A percentile compares a stretch with the other conserved stretches of the same genome.
Evolutionary conservation across 1,140 invertebrate genomes (phyloP).

Genomic region (Aplysia californica): DNA sequence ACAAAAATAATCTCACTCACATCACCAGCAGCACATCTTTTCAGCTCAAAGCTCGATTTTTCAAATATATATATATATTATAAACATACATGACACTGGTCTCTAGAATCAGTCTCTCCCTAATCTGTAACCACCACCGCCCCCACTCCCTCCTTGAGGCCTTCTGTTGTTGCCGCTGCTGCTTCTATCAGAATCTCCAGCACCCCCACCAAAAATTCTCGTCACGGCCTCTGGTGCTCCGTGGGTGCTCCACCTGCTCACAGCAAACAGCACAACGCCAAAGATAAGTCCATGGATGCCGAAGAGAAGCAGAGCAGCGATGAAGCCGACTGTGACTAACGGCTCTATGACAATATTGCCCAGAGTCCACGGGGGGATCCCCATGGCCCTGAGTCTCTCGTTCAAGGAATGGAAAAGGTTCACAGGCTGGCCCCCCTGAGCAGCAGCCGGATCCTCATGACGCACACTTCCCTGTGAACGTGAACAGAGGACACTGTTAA

Average conservation of each 20-base stretch:
- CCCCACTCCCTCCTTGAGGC: constrained; percentile 28
- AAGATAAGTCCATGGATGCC: constrained; percentile 52
- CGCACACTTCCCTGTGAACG: no score
- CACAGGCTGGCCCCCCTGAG: constrained; percentile 32
- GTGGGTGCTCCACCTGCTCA: constrained; percentile 40
- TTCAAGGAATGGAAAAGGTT: constrained; percentile 52
- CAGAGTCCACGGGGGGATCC: constrained; percentile 46
- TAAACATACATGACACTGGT: no score
- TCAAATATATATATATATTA: no score
- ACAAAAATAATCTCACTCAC: no score
- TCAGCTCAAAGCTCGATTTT: no score
- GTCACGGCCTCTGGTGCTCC: constrained; percentile 28
- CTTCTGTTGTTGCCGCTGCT: not conserved
- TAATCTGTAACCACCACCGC: constrained; percentile 39
- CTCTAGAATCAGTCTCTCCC: no score
- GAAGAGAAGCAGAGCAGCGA: constrained; percentile 46
- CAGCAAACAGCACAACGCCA: constrained; percentile 47
- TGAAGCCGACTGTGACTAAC: constrained; percentile 46
- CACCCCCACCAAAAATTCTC: constrained; percentile 25
- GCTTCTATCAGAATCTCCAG: not conserved
- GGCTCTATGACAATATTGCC: constrained; percentile 49
- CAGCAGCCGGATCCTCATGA: no score
- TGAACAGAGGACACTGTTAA: no score
- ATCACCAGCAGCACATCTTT: no score
- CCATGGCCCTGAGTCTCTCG: constrained; percentile 41